Percentiles rank a stretch among this genome's conserved stretches.
Evolutionary conservation across 2,888 invertebrate genomes (phyloP).

Genomic region (Platynereis dumerilii): DNA sequence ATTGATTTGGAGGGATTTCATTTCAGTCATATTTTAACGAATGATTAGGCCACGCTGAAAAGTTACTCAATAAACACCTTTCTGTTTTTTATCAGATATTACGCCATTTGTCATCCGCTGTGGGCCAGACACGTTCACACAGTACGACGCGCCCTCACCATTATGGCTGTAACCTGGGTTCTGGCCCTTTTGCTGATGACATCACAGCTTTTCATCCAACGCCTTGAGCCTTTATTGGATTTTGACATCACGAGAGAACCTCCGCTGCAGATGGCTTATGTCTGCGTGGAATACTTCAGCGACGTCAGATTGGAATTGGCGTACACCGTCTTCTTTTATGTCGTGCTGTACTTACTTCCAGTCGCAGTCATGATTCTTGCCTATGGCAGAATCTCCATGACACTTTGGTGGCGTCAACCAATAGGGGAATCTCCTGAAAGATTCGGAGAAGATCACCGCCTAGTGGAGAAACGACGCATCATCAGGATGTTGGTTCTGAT

Average conservation of each 20-base stretch:
- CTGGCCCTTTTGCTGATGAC: constrained; percentile 39
- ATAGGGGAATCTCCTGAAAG: constrained; percentile 44
- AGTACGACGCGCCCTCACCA: constrained; percentile 39
- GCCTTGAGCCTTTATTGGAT: constrained; percentile 41
- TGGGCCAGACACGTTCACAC: constrained; percentile 43
- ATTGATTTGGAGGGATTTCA: no score
- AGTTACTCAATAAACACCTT: no score
- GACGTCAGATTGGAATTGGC: constrained; percentile 32
- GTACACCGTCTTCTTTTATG: constrained; percentile 44
- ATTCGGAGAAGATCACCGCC: constrained; percentile 39
- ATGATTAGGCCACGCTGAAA: no score
- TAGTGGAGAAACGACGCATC: constrained; percentile 44
- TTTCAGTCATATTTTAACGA: no score
- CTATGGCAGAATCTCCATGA: constrained; percentile 46
- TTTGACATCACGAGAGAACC: constrained; percentile 22
- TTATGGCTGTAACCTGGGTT: constrained; percentile 43
- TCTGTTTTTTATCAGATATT: constrained; percentile 39
- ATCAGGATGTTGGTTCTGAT: constrained; percentile 48
- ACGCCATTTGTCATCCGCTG: constrained; percentile 48
- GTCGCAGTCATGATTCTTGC: constrained; percentile 45
- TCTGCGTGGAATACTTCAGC: constrained; percentile 47
- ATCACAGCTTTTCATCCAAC: constrained; percentile 46
- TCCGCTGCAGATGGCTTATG: constrained; percentile 18
- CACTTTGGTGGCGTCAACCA: constrained; percentile 46
- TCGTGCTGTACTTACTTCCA: constrained; percentile 45